Percentiles rank a stretch among this genome's conserved stretches.
phyloP scores from a whole-genome alignment of 2,797 vertebrate species.

The Ceryle rudis region DNA sequence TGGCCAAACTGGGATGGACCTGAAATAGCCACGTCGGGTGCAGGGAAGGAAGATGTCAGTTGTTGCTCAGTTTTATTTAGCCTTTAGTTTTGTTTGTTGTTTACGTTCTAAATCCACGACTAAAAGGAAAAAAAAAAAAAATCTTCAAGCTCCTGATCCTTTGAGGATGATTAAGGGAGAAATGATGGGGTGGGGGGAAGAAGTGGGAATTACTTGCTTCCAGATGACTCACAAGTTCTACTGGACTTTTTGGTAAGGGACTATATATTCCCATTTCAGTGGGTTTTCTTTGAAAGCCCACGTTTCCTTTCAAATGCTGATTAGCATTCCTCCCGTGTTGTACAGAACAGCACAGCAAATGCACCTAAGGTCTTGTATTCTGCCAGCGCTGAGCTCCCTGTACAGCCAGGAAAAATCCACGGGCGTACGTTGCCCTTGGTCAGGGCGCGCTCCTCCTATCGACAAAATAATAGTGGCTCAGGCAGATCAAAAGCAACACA shows the following conservation, averaged over 20 bases:
- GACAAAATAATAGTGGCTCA: conserved; percentile 25
- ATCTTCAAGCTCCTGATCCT: neutral
- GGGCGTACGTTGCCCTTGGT: conserved; percentile 35
- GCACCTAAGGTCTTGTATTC: conserved; percentile 30
- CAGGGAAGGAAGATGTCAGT: neutral
- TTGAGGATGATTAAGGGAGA: neutral
- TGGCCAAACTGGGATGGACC: neutral
- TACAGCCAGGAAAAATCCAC: conserved; percentile 43
- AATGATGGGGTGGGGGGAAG: neutral
- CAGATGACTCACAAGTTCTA: neutral
- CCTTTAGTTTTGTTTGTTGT: neutral
- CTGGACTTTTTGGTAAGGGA: neutral
- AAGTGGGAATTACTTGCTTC: neutral
- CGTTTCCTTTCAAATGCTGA: conserved; percentile 31
- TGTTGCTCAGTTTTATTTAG: neutral
- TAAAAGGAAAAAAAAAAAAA: neutral
- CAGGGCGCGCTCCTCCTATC: neutral
- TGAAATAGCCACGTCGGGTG: neutral
- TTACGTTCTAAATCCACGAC: neutral
- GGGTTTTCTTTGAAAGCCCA: conserved; percentile 32
- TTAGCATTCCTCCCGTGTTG: conserved; percentile 55
- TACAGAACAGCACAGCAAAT: conserved; percentile 30
- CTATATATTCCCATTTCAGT: neutral
- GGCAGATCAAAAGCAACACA: conserved; percentile 46
- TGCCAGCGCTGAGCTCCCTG: neutral